A percentile compares a stretch with the other conserved stretches of the same genome.
Evolutionary conservation across 2,797 vertebrate genomes (phyloP).

Genomic region (Lithobates pipiens): DNA sequence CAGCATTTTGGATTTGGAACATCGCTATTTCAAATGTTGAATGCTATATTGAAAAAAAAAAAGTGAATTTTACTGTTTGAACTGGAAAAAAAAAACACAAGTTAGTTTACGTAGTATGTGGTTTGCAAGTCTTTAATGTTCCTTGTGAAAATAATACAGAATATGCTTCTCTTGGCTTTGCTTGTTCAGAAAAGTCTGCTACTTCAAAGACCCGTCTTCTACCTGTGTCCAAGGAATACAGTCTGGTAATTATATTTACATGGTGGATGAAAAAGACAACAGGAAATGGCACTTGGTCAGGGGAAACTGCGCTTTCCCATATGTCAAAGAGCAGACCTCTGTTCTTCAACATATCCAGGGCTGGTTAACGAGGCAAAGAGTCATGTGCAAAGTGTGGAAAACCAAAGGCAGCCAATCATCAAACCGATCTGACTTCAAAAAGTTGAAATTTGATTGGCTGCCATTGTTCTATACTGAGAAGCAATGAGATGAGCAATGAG

Average conservation of each 20-base stretch:
- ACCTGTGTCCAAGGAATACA: slow-evolving; percentile 56
- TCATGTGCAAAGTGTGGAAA: neutral
- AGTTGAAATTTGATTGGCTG: neutral
- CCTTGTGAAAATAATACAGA: slow-evolving; percentile 42
- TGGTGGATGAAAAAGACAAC: slow-evolving; percentile 19
- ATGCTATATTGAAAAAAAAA: neutral
- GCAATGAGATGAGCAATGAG: too few species aligned
- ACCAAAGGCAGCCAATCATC: neutral
- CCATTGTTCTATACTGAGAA: neutral
- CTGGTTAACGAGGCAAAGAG: neutral
- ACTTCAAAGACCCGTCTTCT: slow-evolving; percentile 43
- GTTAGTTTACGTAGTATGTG: neutral
- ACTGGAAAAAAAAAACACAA: slow-evolving; percentile 5
- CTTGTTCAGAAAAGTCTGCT: slow-evolving; percentile 23
- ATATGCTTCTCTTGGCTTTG: slow-evolving; percentile 49
- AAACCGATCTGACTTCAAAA: neutral
- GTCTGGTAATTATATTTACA: slow-evolving; percentile 43
- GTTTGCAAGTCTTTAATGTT: slow-evolving; percentile 13
- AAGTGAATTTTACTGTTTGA: slow-evolving; percentile 17
- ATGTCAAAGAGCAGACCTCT: neutral
- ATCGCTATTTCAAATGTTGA: too few species aligned
- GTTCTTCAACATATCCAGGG: neutral
- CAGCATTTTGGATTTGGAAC: too few species aligned
- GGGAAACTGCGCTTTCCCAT: slow-evolving; percentile 12
- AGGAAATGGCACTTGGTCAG: slow-evolving; percentile 46